Percentiles rank a stretch among this genome's conserved stretches.
These are phyloP conservation scores for Carettochelys insculpta DNA, from an alignment of 2,113 vertebrate species.

Conservation along the genomic window DNA sequence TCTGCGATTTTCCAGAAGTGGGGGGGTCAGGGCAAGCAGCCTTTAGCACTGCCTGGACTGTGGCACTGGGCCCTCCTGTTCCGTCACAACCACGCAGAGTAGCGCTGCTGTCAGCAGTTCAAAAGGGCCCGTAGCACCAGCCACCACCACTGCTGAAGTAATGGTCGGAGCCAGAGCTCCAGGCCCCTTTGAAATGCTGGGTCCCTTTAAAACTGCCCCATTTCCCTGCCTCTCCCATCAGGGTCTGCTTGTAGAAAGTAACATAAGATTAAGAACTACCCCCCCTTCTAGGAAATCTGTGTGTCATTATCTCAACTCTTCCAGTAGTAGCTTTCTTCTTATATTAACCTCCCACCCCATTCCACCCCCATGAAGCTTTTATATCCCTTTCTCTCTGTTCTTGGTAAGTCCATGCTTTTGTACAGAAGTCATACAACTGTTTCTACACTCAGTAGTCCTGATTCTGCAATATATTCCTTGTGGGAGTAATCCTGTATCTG, in stretches of 20 bases:
- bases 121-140: too few species aligned
- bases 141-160: too few species aligned
- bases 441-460: not conserved
- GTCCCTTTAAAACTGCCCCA: too few species aligned
- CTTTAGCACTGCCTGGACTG: too few species aligned
- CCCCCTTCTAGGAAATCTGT: not conserved
- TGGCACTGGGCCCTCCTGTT: too few species aligned
- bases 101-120: too few species aligned
- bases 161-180: too few species aligned
- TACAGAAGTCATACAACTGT: not conserved
- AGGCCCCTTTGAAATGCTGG: too few species aligned
- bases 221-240: too few species aligned
- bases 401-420: not conserved
- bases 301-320: not conserved
- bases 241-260: not conserved
- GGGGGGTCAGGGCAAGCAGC: too few species aligned
- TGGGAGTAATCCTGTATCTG: fast-evolving
- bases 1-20: too few species aligned
- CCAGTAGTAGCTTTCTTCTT: not conserved
- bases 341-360: not conserved
- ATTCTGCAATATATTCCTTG: not conserved
- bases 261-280: fast-evolving
- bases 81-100: too few species aligned
- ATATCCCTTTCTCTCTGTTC: fast-evolving
- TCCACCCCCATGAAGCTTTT: not conserved